Evolutionary conservation across 1,140 invertebrate genomes (phyloP).

Genomic region (Papilio helenus): DNA sequence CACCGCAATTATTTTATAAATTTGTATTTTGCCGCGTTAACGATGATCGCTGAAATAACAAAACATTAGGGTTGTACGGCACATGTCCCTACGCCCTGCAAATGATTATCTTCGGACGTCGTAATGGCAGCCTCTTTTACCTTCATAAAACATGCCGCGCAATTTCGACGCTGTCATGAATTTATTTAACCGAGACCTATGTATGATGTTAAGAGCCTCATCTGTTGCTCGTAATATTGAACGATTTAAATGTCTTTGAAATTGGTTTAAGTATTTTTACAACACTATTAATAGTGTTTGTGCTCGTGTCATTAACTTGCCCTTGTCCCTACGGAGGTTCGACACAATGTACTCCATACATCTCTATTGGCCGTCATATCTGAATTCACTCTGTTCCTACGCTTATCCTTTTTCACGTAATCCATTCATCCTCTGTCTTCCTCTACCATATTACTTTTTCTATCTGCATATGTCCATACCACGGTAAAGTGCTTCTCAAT

Average conservation of each 20-base stretch:
- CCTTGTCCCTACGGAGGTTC: too few species aligned
- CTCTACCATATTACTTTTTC: too few species aligned
- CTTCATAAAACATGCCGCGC: slow-evolving; percentile 32
- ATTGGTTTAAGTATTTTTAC: not conserved
- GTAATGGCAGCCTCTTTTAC: slow-evolving; percentile 36
- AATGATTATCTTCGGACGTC: slow-evolving; percentile 36
- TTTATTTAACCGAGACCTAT: slow-evolving; percentile 12
- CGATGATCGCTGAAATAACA: slow-evolving; percentile 47
- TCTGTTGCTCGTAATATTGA: not conserved
- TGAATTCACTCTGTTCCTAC: too few species aligned
- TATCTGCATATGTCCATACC: too few species aligned
- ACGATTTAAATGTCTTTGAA: not conserved
- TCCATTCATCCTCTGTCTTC: too few species aligned
- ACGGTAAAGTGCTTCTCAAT: too few species aligned
- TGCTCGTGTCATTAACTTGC: too few species aligned
- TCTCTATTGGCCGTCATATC: too few species aligned
- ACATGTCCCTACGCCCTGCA: slow-evolving; percentile 31
- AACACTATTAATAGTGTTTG: too few species aligned
- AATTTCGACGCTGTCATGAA: slow-evolving; percentile 15
- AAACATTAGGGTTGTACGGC: slow-evolving; percentile 41
- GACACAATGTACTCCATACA: too few species aligned
- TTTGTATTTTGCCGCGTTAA: slow-evolving; percentile 42
- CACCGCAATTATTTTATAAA: slow-evolving; percentile 53
- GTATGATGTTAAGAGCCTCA: slow-evolving; percentile 5
- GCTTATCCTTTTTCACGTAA: too few species aligned